Percentiles rank a stretch among this genome's conserved stretches.
phyloP scores from a whole-genome alignment of 64 coral and sea anemone species.

The Montipora sp. region DNA sequence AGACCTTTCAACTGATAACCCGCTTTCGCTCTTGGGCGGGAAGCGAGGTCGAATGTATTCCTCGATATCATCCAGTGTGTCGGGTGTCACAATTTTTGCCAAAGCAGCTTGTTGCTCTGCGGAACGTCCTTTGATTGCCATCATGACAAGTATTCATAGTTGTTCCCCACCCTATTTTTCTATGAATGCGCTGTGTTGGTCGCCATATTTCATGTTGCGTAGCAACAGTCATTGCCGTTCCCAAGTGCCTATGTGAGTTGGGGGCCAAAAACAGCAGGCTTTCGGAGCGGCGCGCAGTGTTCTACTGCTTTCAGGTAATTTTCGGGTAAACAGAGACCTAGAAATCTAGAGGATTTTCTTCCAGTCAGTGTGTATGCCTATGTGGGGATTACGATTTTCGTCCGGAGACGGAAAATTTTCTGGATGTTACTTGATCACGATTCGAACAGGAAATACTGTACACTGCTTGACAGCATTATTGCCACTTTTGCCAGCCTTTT shows the following conservation, averaged over 20 bases:
- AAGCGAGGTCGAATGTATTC: slow-evolving; percentile 84
- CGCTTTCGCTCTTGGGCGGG: slow-evolving; percentile 16
- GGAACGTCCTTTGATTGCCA: slow-evolving; percentile 34
- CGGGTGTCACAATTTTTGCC: slow-evolving; percentile 75
- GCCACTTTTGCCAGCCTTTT: no score
- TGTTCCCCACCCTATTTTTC: not conserved
- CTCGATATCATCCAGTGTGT: slow-evolving; percentile 86
- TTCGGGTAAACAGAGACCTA: no score
- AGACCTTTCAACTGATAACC: not conserved
- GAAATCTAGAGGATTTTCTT: no score
- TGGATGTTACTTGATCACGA: no score
- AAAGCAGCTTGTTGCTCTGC: slow-evolving; percentile 60
- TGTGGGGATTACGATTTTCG: no score
- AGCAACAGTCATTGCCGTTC: not conserved
- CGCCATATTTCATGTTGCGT: slow-evolving; percentile 2
- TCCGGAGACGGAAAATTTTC: no score
- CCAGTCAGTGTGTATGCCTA: no score
- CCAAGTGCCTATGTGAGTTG: not conserved
- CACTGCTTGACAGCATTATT: no score
- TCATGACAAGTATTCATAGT: not conserved
- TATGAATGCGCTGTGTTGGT: not conserved
- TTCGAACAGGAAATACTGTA: no score
- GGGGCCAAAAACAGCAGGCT: not conserved
- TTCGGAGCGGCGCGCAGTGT: no score
- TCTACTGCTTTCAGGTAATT: no score